Base-by-base conservation (phyloP, 2,113 vertebrate species). In the Colaptes auratus region DNA sequence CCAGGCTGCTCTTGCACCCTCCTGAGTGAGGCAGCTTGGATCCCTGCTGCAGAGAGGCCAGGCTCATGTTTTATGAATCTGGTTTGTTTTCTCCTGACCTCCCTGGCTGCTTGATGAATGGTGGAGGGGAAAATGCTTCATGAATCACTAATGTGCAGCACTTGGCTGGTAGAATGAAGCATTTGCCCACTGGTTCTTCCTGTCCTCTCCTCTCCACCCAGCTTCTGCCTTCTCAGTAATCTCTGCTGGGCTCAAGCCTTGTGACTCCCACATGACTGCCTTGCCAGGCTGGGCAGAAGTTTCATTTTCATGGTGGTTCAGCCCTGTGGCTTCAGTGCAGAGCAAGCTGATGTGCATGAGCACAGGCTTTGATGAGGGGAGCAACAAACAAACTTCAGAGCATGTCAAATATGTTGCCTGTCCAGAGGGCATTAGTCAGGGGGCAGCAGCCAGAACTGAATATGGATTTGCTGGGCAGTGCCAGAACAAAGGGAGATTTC, bases 401-500 rank as follows among this genome's bases (percentile, higher is more conserved):
- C 58, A 6, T 74, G 69, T 75, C 15, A 79, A 77, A 44, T 85
- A 46, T 35, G 72, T 46, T 69, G 72, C 89, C 48, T 31, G 19
- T 88, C 79, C 16, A 28, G 90, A 94, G 88, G 88, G 70, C 75
- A 48, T 58, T 63, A 52, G 44, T 70, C 60, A 56, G 80, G 50
- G 95, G 89, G 84, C 88, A 71, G 73, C 72, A 60, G 90, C 52
- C 77, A 86, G 81, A 77, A 9, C 81, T 81, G 28, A 76, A 46
- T 58, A 30, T 75, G 73, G 60, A 8, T 72, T 81, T 83, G 66
- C 50, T 86, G 1, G 1, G 31, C 50, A 5, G 58, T 7, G 35
- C 13, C 76, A 61, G 84, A 96, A 96, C 93, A 91, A 96, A 93
- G 81, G 66, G 63, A 82, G 92, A 67, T 82, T 91, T 95, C 90